phyloP scores from a whole-genome alignment of 2,888 invertebrate species.

The Mechanitis mazaeus region DNA sequence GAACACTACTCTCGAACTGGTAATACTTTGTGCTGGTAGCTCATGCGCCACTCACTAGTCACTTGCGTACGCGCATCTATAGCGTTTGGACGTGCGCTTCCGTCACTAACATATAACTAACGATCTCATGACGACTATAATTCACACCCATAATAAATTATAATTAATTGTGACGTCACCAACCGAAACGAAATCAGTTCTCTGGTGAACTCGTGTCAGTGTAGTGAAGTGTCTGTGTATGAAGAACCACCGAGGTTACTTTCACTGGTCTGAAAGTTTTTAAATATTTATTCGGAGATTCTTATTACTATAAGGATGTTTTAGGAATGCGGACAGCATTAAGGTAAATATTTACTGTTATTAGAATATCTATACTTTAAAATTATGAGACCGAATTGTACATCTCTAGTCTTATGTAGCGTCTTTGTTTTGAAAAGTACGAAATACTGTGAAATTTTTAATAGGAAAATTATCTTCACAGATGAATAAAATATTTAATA shows the following conservation, averaged over 20 bases:
- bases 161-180: constrained; percentile 48
- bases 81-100: constrained; percentile 32
- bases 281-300: constrained; percentile 71
- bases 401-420: background rate
- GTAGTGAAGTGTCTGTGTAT: constrained; percentile 36
- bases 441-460: background rate
- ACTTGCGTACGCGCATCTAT: constrained; percentile 42
- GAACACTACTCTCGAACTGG: constrained; percentile 10
- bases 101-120: constrained; percentile 23
- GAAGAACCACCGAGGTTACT: constrained; percentile 68
- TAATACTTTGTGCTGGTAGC: constrained; percentile 22
- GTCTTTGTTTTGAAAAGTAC: background rate
- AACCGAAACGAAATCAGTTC: constrained; percentile 35
- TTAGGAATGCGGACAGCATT: constrained; percentile 41
- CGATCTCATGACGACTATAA: constrained; percentile 42
- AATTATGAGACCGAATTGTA: constrained; percentile 11
- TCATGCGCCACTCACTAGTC: constrained; percentile 36
- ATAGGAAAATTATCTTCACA: background rate
- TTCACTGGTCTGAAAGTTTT: constrained; percentile 76
- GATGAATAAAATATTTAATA: no score
- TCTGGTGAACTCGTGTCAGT: constrained; percentile 39
- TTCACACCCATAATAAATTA: constrained; percentile 25
- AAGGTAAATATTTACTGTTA: constrained; percentile 48
- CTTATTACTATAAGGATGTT: constrained; percentile 49
- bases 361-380: constrained; percentile 2